Evolutionary conservation across 2,113 vertebrate genomes (phyloP), one percentile per base, ranked within the genome.

Genomic region (Malurus alboscapulatus): DNA sequence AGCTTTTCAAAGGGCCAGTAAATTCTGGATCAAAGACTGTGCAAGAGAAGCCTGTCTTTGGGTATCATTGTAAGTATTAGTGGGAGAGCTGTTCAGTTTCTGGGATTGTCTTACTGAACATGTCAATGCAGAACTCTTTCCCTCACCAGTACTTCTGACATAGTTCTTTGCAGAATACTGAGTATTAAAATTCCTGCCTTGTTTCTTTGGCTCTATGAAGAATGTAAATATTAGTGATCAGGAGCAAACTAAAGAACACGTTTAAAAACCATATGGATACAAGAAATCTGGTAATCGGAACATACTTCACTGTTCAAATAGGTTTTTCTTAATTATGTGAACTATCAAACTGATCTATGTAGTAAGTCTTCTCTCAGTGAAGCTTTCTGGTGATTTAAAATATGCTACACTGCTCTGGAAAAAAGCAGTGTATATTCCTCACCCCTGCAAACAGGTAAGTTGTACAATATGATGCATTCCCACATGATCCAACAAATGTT

Each of bases 271-370:
- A 19, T 38, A 14, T 7, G 30, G 22, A 30, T 38, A 27, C 26
- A 44, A 84, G 17, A 20, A 74, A 25, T 67, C 16, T 63, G 26
- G 20, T 55, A 22, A 59, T 74, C 34, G 55, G 36, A 72, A n/a
- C 0, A 0, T 45, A 50, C 30, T 69, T 2, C 3, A 30, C 48
- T 32, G 6, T 2, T 3, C 8, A 20, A 48, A 48, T 68, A 36
- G 2, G 2, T 71, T 66, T 88, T 61, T 80, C 27, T 87, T 2
- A 18, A 17, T 72, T 88, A 42, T 74, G 17, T 67, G 84, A 63
- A 38, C 63, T 81, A 25, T 38, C 61, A 79, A 68, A 71, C 26
- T 77, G 29, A 44, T 47, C 22, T 63, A 2, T 27, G 3, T 71
- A 81, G 59, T 48, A 72, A 68, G 54, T 78, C 16, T 81, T 54